Evolutionary conservation across 1,140 invertebrate species (phyloP).

Genomic region (Drosophila nannoptera): DNA sequence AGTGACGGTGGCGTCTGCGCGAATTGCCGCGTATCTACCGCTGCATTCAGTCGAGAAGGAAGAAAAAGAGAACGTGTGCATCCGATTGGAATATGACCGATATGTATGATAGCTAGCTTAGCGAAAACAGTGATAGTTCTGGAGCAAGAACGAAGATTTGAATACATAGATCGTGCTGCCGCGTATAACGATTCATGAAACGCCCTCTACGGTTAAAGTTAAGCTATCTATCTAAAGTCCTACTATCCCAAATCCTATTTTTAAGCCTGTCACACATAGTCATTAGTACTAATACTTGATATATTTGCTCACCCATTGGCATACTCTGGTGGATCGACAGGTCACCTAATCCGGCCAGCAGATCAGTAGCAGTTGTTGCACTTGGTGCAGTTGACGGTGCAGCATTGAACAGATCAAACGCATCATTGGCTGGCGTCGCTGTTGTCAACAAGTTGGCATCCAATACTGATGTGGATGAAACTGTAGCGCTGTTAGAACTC

Average conservation of each 20-base stretch:
- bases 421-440: slow-evolving; percentile 69
- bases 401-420: slow-evolving; percentile 69
- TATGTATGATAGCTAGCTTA: slow-evolving; percentile 48
- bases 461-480: slow-evolving; percentile 48
- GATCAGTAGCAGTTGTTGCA: slow-evolving; percentile 79
- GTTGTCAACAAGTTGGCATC: slow-evolving; percentile 61
- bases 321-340: slow-evolving; percentile 76
- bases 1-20: slow-evolving; percentile 13
- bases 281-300: slow-evolving; percentile 13
- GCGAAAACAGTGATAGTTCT: slow-evolving; percentile 36
- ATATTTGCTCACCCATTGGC: slow-evolving; percentile 74
- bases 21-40: slow-evolving; percentile 44
- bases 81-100: slow-evolving; percentile 78
- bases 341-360: slow-evolving; percentile 81
- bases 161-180: slow-evolving; percentile 42
- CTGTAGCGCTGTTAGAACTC: slow-evolving; percentile 42
- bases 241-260: slow-evolving; percentile 29
- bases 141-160: neutral
- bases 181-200: slow-evolving; percentile 51
- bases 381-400: slow-evolving; percentile 29
- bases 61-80: slow-evolving; percentile 75
- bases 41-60: slow-evolving; percentile 44
- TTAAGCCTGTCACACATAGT: slow-evolving; percentile 25
- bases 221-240: slow-evolving; percentile 23
- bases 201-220: slow-evolving; percentile 30